A percentile compares a stretch with the other conserved stretches of the same genome.
Conservation (phyloP, 2,888 invertebrate genomes). For the Fragum whitleyi region DNA sequence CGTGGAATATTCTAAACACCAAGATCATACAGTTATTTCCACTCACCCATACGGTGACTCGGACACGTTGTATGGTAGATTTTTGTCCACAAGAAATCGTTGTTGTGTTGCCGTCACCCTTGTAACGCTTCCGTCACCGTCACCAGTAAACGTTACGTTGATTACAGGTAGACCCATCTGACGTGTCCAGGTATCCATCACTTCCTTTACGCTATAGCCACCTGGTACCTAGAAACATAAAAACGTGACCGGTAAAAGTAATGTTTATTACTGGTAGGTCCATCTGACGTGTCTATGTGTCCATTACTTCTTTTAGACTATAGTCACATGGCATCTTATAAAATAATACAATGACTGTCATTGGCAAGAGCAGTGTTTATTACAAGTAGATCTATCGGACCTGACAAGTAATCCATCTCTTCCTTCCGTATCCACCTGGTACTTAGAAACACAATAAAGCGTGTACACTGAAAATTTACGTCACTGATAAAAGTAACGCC, state of each 20-base stretch:
- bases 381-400: too few relatives aligned
- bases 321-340: conserved; percentile 69
- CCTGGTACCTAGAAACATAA: conserved; percentile 62
- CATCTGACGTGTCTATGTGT: conserved; percentile 84
- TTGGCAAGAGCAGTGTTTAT: too few relatives aligned
- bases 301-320: conserved; percentile 82
- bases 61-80: conserved; percentile 56
- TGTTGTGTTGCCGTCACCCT: conserved; percentile 73
- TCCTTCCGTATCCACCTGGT: too few relatives aligned
- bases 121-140: conserved; percentile 31
- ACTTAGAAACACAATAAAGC: too few relatives aligned
- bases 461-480: too few relatives aligned
- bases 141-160: conserved; percentile 68
- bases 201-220: conserved; percentile 73
- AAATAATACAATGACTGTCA: too few relatives aligned
- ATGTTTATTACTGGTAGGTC: conserved; percentile 82
- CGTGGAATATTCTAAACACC: too few relatives aligned
- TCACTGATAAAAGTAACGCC: too few relatives aligned
- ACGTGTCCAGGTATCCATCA: conserved; percentile 84
- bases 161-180: conserved; percentile 84
- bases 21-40: too few relatives aligned
- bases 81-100: conserved; percentile 77
- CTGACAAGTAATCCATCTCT: too few relatives aligned
- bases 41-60: conserved; percentile 74
- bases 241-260: too few relatives aligned